Evolutionary conservation across 2,797 vertebrate genomes (phyloP), one percentile per base, ranked within the genome.

Genomic region (Ammospiza maritima): DNA sequence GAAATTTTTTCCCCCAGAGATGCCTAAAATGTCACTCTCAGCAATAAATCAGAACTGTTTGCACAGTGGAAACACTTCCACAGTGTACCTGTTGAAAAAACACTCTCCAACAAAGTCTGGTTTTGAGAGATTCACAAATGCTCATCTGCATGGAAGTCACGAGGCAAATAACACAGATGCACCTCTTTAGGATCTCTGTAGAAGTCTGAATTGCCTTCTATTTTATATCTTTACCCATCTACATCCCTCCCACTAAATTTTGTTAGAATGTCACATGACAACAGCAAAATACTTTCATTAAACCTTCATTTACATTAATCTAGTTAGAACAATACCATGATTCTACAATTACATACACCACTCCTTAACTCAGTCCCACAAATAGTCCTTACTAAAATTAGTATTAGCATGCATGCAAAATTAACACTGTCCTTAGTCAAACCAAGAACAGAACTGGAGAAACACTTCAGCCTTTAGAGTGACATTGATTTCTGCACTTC

Each of bases 31-130:
- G 80, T 54, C 25, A 66, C 45, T 84, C 30, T 22, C 29, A 77
- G 62, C 29, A 85, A 65, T 74, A 95, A 92, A 90, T 82, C 88
- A 85, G 40, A 91, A 71, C 45, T 82, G 12, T 85, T 78, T 88
- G 51, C 45, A 85, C 17, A 74, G 26, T 81, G 57, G 58, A 95
- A 92, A 91, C 36, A 75, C 54, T 66, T 56, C 19, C 86, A 84
- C 45, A 70, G 48, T 44, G 29, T 57, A 95, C 73, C 82, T 93
- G 75, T 53, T 91, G 82, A 87, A 89, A 56, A 93, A 74, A 29
- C 53, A 92, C 23, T 30, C 27, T 48, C 54, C 66, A 75, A 90
- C 15, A n/a, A 81, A 86, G 81, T 70, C 27, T 78, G 40, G 15
- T 81, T 92, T 72, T 76, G 19, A 89, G 70, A 80, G 54, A 86